These are phyloP conservation scores for Lasioglossum villosulum DNA, from an alignment of 2,888 invertebrate species.

Conservation along the genomic window DNA sequence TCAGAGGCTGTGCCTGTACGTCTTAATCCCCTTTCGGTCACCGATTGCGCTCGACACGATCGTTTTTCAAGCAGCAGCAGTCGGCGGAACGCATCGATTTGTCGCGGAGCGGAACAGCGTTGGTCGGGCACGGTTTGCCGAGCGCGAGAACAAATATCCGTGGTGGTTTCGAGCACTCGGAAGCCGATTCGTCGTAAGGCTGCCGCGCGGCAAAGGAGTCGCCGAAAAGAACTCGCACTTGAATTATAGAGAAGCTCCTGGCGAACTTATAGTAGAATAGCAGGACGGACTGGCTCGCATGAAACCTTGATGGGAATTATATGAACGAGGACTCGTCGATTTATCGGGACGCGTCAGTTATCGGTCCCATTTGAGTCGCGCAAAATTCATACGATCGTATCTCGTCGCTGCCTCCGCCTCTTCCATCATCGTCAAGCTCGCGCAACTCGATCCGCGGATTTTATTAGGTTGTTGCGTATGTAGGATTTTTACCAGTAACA, in stretches of 20 bases:
- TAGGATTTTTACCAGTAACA: too few relatives aligned
- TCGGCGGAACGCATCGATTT: slow-evolving; percentile 33
- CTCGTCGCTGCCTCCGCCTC: neutral
- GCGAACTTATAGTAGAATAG: neutral
- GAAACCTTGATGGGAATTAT: neutral
- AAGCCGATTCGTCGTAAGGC: neutral
- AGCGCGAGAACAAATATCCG: slow-evolving; percentile 17
- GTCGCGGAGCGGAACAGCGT: neutral
- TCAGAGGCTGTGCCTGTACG: neutral
- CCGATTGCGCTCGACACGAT: slow-evolving; percentile 22
- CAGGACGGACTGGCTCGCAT: neutral
- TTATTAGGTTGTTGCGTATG: too few relatives aligned
- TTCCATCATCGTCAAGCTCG: neutral
- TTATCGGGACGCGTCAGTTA: slow-evolving; percentile 24
- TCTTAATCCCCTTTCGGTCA: slow-evolving; percentile 13
- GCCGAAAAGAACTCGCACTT: neutral
- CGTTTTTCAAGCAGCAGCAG: neutral
- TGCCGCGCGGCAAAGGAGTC: neutral
- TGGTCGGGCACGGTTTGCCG: neutral
- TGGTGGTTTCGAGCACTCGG: neutral
- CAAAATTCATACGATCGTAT: neutral
- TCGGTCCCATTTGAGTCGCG: neutral
- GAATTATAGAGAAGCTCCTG: slow-evolving; percentile 9
- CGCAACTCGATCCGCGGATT: neutral
- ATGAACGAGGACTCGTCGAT: neutral